Percentiles rank a stretch among this genome's conserved stretches.
These are phyloP conservation scores for Leptopterna dolabrata DNA, from an alignment of 2,888 invertebrate genomes.

Conservation along the genomic window DNA sequence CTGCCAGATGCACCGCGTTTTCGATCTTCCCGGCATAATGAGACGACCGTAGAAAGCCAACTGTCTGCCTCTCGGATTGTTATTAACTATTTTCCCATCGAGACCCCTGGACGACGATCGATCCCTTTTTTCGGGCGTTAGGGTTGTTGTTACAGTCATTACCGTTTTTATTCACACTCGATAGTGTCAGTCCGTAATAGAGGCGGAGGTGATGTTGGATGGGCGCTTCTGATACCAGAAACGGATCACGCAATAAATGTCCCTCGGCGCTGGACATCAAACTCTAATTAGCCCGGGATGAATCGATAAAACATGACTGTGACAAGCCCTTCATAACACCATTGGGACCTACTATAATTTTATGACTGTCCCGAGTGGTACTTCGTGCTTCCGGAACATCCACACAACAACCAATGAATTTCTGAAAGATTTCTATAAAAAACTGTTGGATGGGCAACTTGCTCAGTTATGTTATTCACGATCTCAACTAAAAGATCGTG, in stretches of 20 bases:
- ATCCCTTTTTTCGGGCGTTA: neutral
- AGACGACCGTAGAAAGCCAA: neutral
- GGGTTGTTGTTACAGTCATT: neutral
- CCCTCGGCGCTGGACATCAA: neutral
- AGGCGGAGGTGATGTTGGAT: neutral
- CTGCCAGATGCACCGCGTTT: constrained; percentile 1
- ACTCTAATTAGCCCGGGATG: neutral
- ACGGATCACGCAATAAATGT: neutral
- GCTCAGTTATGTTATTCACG: no score
- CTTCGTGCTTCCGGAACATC: no score
- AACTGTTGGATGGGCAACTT: no score
- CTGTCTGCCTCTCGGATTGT: neutral
- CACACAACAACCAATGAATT: no score
- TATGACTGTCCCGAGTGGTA: no score
- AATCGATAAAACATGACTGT: neutral
- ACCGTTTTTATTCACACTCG: neutral
- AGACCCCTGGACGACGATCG: neutral
- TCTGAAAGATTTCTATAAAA: no score
- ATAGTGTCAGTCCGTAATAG: neutral
- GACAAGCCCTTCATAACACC: neutral
- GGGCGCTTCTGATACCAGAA: neutral
- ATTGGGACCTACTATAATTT: no score
- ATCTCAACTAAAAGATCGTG: no score
- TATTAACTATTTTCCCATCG: neutral
- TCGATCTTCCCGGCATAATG: neutral